These are phyloP conservation scores for Arctia plantaginis DNA, from an alignment of 2,888 invertebrate species.

Conservation along the genomic window DNA sequence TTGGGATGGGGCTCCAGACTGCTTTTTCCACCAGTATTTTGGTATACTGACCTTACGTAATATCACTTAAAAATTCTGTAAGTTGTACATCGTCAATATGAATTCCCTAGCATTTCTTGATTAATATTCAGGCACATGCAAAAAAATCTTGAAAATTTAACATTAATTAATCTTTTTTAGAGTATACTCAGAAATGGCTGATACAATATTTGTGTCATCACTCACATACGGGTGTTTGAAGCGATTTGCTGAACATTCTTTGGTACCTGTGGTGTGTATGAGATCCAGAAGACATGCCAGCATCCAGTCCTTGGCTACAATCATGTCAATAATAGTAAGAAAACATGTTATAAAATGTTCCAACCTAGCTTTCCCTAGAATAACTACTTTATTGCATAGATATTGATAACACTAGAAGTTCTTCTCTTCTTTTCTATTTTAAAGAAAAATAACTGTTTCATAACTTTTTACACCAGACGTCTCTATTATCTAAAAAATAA, in stretches of 20 bases:
- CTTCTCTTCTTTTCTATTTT: too few species aligned
- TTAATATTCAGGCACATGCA: too few species aligned
- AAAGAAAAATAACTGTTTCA: too few species aligned
- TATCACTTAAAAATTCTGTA: too few species aligned
- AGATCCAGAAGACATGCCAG: constrained; percentile 73
- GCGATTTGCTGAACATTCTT: constrained; percentile 68
- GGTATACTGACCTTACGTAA: too few species aligned
- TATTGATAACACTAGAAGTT: too few species aligned
- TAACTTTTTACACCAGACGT: neutral
- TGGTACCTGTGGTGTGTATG: constrained; percentile 77
- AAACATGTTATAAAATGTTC: neutral
- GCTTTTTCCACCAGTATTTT: too few species aligned
- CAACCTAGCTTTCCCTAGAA: neutral
- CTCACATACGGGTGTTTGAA: constrained; percentile 71
- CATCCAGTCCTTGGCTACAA: constrained; percentile 72
- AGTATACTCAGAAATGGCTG: constrained; percentile 75
- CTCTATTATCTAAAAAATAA: neutral
- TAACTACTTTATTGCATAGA: neutral
- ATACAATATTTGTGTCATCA: constrained; percentile 75
- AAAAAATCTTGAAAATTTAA: neutral
- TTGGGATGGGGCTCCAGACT: too few species aligned
- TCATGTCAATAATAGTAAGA: constrained; percentile 14
- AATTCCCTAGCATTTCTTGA: too few species aligned
- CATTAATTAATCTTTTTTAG: constrained; percentile 52
- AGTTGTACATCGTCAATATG: too few species aligned